phyloP scores from a whole-genome alignment of 2,797 vertebrate species.

The Buceros bicornis region DNA sequence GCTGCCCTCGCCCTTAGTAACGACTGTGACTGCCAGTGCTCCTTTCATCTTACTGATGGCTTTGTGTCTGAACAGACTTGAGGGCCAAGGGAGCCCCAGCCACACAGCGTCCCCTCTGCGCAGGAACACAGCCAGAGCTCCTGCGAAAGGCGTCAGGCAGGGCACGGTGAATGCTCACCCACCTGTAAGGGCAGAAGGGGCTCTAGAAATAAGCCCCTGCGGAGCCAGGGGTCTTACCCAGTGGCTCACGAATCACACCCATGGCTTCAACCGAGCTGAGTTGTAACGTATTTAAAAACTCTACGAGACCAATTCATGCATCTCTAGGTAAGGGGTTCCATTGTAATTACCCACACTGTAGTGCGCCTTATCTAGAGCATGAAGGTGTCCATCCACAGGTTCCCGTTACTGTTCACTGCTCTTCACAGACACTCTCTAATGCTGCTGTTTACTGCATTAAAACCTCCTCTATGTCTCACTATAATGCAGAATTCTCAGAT shows the following conservation, averaged over 20 bases:
- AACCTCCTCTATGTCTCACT: not conserved
- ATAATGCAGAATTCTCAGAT: not conserved
- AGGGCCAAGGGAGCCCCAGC: not conserved
- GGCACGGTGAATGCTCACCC: accelerated
- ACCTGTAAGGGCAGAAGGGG: not conserved
- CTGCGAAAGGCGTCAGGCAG: accelerated
- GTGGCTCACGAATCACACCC: not conserved
- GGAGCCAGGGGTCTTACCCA: not conserved
- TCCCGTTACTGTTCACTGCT: not conserved
- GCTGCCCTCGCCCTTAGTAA: not conserved
- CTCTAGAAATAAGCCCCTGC: not conserved
- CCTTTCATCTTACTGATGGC: not conserved
- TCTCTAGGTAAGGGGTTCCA: not conserved
- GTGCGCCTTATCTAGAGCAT: not conserved
- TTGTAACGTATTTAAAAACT: not conserved
- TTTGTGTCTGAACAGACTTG: not conserved
- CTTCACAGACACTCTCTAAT: not conserved
- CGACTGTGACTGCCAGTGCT: not conserved
- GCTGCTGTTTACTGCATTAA: not conserved
- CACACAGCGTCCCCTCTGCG: not conserved
- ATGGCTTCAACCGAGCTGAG: not conserved
- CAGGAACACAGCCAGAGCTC: too few relatives aligned
- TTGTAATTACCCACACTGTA: not conserved
- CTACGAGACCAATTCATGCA: not conserved
- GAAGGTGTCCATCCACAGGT: not conserved